Conservation (phyloP, 2,113 vertebrate genomes). For the Salvelinus alpinus region DNA sequence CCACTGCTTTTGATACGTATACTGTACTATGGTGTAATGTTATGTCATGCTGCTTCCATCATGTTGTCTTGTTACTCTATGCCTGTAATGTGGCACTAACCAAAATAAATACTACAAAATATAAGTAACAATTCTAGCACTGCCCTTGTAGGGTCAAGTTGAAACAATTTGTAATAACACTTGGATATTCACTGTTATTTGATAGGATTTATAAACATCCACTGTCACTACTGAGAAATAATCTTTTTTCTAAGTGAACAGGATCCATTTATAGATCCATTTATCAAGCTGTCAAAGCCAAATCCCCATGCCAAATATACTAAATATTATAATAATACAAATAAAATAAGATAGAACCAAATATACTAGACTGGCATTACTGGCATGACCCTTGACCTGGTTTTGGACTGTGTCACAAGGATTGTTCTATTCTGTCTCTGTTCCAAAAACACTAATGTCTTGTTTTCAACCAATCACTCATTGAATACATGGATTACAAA, state of each 20-base stretch:
- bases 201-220: neutral
- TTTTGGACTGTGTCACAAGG: constrained; percentile 68
- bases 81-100: constrained; percentile 67
- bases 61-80: constrained; percentile 68
- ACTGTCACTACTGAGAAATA: neutral
- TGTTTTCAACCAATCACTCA: constrained; percentile 82
- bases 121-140: neutral
- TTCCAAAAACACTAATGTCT: constrained; percentile 81
- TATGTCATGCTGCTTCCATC: constrained; percentile 63
- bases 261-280: too few relatives aligned
- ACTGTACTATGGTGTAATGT: constrained; percentile 5
- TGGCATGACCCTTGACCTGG: neutral
- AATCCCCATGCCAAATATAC: neutral
- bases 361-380: neutral
- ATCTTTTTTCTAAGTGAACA: too few relatives aligned
- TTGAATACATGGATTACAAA: constrained; percentile 79
- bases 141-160: neutral
- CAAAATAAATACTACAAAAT: constrained; percentile 55
- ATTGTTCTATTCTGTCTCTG: constrained; percentile 77
- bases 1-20: constrained; percentile 35
- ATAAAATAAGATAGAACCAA: neutral
- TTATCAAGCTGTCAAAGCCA: neutral
- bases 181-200: neutral
- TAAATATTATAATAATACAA: neutral
- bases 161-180: neutral